Conservation (phyloP, 2,888 invertebrate species). For the Papilio gigon region DNA sequence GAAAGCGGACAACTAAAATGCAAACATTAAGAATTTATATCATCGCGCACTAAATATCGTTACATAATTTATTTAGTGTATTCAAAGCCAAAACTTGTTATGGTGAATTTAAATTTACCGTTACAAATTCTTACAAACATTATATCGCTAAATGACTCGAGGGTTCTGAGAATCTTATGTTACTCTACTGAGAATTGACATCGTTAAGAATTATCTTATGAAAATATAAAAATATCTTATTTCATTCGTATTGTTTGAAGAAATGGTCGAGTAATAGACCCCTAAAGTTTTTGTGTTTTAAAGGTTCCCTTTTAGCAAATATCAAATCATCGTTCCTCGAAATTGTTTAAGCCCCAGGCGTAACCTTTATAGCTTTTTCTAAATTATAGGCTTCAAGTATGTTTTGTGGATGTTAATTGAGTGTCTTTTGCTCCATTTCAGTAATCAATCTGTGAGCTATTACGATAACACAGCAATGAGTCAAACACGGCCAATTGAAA, state of each 20-base stretch:
- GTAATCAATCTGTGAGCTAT: conserved; percentile 32
- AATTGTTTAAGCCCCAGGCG: not conserved
- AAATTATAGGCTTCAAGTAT: conserved; percentile 19
- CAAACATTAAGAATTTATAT: conserved; percentile 2
- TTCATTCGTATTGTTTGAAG: not conserved
- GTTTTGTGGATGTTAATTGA: conserved; percentile 4
- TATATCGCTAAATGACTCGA: not conserved
- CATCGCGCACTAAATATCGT: not conserved
- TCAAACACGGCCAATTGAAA: conserved; percentile 52
- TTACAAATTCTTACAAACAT: not conserved
- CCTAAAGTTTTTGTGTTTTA: not conserved
- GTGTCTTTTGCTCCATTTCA: conserved; percentile 21
- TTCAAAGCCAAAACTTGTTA: conserved; percentile 1
- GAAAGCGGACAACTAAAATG: conserved; percentile 2
- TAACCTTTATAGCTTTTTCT: not conserved
- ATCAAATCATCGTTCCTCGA: not conserved
- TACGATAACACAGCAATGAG: conserved; percentile 33
- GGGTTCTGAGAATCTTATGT: not conserved
- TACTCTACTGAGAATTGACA: not conserved
- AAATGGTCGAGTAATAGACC: not conserved
- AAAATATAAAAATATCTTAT: not conserved
- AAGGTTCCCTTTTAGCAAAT: not conserved
- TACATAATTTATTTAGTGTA: not conserved
- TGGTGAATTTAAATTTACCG: not conserved
- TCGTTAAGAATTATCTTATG: not conserved